A percentile compares a stretch with the other conserved stretches of the same genome.
These are phyloP conservation scores for Drosophila ananassae DNA, from an alignment of 1,140 invertebrate species.

Conservation along the genomic window DNA sequence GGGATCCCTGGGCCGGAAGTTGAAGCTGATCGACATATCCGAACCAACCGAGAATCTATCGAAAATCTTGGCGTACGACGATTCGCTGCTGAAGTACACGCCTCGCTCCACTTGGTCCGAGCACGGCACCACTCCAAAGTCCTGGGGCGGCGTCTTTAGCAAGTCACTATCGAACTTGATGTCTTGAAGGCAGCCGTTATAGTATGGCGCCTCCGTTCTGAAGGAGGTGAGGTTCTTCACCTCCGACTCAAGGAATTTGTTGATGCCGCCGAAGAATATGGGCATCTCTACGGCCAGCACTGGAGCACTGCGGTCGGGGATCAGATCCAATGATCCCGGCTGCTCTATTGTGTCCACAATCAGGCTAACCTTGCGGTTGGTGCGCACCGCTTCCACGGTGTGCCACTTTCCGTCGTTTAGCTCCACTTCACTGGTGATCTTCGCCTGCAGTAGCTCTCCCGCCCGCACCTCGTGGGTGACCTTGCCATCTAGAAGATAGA, in stretches of 20 bases:
- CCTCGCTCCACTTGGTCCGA: constrained; percentile 93
- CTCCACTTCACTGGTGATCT: constrained; percentile 85
- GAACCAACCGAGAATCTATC: constrained; percentile 92
- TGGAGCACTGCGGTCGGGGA: constrained; percentile 84
- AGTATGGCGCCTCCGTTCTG: constrained; percentile 78
- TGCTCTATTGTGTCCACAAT: constrained; percentile 85
- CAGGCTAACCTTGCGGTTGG: constrained; percentile 86
- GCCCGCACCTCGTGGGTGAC: constrained; percentile 89
- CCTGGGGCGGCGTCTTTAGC: constrained; percentile 86
- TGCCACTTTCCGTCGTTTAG: constrained; percentile 96
- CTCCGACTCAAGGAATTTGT: constrained; percentile 58
- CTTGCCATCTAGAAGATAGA: constrained; percentile 92
- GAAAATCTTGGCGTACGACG: constrained; percentile 84
- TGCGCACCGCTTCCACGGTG: constrained; percentile 87
- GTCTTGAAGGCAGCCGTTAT: constrained; percentile 94
- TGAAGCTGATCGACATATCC: constrained; percentile 92
- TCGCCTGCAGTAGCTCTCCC: constrained; percentile 88
- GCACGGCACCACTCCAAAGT: constrained; percentile 90
- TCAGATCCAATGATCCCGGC: constrained; percentile 85
- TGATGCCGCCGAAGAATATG: constrained; percentile 92
- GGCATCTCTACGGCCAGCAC: constrained; percentile 88
- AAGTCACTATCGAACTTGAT: constrained; percentile 89
- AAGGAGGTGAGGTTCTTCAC: constrained; percentile 49
- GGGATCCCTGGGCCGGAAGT: constrained; percentile 93
- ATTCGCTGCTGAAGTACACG: constrained; percentile 89